Conservation (phyloP, 2,888 invertebrate genomes). For the Syrista parreyssii region DNA sequence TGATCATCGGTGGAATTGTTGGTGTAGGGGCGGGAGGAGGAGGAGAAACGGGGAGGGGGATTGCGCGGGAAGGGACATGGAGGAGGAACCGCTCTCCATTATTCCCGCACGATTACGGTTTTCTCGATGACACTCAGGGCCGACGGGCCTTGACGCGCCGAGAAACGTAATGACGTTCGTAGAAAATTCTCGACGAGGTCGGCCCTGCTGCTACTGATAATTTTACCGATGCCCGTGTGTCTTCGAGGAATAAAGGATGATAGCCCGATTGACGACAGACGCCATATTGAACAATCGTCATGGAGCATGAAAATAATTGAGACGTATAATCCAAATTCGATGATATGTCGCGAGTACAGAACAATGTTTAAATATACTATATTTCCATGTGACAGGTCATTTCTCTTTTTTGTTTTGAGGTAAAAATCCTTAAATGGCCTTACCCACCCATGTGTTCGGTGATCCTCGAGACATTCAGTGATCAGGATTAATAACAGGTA, state of each 20-base stretch:
- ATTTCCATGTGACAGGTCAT: background rate
- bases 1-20: background rate
- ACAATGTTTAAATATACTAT: background rate
- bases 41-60: no score
- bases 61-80: background rate
- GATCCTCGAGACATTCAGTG: background rate
- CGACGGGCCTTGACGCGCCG: slow-evolving; percentile 56
- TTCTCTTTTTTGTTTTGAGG: no score
- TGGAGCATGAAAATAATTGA: background rate
- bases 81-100: background rate
- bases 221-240: background rate
- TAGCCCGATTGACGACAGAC: background rate
- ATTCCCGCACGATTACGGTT: background rate
- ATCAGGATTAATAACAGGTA: background rate
- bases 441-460: no score
- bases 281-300: background rate
- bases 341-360: background rate
- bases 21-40: background rate
- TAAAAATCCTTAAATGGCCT: no score
- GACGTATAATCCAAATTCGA: background rate
- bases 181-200: slow-evolving; percentile 55
- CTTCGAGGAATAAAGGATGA: background rate
- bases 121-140: slow-evolving; percentile 43
- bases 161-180: slow-evolving; percentile 59
- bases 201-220: background rate